Conservation (phyloP, 2,888 invertebrate species). For the Acanthopleura granulata region DNA sequence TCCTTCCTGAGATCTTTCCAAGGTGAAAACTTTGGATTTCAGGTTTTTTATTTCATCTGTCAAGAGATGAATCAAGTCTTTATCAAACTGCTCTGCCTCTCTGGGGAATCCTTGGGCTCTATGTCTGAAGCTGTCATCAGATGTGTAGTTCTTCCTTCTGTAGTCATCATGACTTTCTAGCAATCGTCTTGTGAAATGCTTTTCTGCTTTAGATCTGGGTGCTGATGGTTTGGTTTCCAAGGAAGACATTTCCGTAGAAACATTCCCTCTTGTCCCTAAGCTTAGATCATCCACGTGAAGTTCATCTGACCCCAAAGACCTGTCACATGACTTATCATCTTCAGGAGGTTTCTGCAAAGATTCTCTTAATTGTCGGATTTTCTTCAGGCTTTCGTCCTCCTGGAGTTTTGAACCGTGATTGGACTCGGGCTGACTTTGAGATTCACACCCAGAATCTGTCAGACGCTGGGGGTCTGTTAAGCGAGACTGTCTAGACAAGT, state of each 20-base stretch:
- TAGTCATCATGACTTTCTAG: background rate
- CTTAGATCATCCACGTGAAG: background rate
- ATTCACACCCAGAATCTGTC: constrained; percentile 2
- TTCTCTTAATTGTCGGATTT: background rate
- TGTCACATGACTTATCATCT: background rate
- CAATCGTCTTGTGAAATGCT: too few species aligned
- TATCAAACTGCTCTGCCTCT: background rate
- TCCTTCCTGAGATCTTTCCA: constrained; percentile 8
- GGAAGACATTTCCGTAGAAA: background rate
- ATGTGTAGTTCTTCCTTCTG: background rate
- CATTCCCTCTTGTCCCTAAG: background rate
- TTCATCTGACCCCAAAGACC: background rate
- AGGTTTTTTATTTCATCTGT: constrained; percentile 4
- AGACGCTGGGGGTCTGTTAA: background rate
- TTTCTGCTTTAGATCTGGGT: background rate
- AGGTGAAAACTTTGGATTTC: background rate
- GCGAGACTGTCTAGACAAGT: background rate
- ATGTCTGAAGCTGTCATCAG: background rate
- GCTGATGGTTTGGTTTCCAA: background rate
- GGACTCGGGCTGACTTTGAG: background rate
- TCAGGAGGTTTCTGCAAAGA: background rate
- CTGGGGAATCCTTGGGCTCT: background rate
- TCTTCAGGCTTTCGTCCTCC: constrained; percentile 3
- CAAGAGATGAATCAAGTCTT: background rate
- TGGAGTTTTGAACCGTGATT: background rate